phyloP scores from a whole-genome alignment of 2,888 invertebrate species.

The Ochropacha duplaris region DNA sequence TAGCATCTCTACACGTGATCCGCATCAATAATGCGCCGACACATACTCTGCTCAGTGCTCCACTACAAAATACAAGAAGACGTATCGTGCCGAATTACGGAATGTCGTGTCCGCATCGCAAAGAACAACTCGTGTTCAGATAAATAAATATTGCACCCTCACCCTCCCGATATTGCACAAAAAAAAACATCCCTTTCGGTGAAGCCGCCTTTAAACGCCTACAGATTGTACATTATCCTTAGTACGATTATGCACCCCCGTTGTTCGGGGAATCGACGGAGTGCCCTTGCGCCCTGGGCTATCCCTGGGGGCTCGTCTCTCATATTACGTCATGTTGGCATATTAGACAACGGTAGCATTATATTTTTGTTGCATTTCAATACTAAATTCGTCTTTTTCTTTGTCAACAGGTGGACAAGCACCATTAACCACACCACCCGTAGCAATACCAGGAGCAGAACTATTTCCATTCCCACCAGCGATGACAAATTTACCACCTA shows the following conservation, averaged over 20 bases:
- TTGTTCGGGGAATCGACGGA: constrained; percentile 78
- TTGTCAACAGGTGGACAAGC: constrained; percentile 70
- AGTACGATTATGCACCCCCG: constrained; percentile 83
- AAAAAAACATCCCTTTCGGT: constrained; percentile 83
- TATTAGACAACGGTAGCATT: constrained; percentile 49
- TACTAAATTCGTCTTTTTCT: constrained; percentile 26
- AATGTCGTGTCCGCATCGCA: constrained; percentile 67
- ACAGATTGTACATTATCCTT: constrained; percentile 84
- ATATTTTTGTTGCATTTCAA: constrained; percentile 29
- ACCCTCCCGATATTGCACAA: constrained; percentile 78
- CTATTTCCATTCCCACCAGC: constrained; percentile 74
- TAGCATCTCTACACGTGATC: constrained; percentile 61
- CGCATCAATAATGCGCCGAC: constrained; percentile 67
- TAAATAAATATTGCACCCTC: constrained; percentile 83
- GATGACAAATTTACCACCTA: constrained; percentile 70
- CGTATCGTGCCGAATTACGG: constrained; percentile 66
- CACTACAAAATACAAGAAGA: constrained; percentile 34
- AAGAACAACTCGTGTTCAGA: constrained; percentile 73
- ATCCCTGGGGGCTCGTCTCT: constrained; percentile 74
- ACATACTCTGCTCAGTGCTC: constrained; percentile 31
- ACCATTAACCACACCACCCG: constrained; percentile 62
- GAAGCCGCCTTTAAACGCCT: constrained; percentile 83
- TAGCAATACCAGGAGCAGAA: constrained; percentile 68
- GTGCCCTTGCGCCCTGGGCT: constrained; percentile 69
- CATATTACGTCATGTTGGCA: constrained; percentile 79